Percentiles rank a stretch among this genome's conserved stretches.
Evolutionary conservation across 92 coral and sea anemone genomes (phyloP).

Genomic region (Heteractis magnifica): DNA sequence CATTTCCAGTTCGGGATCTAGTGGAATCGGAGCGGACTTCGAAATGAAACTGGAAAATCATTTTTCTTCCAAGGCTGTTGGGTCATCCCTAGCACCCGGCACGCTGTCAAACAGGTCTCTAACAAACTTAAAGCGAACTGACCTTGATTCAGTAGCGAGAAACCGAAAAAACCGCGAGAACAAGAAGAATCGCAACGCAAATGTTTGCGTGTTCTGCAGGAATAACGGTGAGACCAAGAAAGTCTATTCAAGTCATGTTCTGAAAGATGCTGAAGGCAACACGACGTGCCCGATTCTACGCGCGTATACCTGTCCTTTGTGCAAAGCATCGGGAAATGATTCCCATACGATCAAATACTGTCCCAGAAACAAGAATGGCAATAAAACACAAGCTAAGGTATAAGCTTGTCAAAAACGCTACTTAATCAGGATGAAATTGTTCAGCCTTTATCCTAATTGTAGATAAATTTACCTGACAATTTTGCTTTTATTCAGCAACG

Average conservation of each 20-base stretch:
- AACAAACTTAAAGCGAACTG: constrained; percentile 44
- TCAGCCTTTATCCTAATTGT: constrained; percentile 12
- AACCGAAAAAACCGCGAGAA: constrained; percentile 85
- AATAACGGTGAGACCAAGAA: constrained; percentile 99
- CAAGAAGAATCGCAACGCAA: constrained; percentile 91
- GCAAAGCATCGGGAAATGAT: constrained; percentile 95
- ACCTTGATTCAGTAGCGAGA: constrained; percentile 66
- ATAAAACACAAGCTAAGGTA: constrained; percentile 55
- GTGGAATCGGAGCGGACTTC: constrained; percentile 74
- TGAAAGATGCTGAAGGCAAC: constrained; percentile 94
- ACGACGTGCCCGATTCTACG: constrained; percentile 96
- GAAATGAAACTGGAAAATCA: constrained; percentile 70
- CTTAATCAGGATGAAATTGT: constrained; percentile 15
- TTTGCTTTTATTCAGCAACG: constrained; percentile 14
- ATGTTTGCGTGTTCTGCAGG: constrained; percentile 98
- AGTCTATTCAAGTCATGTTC: constrained; percentile 90
- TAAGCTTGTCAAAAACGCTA: constrained; percentile 13
- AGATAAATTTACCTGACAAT: constrained; percentile 10
- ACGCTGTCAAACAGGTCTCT: constrained; percentile 60
- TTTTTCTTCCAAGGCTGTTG: constrained; percentile 73
- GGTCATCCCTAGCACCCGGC: constrained; percentile 82
- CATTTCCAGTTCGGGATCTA: constrained; percentile 87
- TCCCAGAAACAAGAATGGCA: constrained; percentile 88
- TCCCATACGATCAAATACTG: constrained; percentile 99
- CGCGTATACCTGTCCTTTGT: constrained; percentile 96